A percentile compares a stretch with the other conserved stretches of the same genome.
Evolutionary conservation across 2,797 vertebrate genomes (phyloP).

Genomic region (Enteromius fasciolatus): DNA sequence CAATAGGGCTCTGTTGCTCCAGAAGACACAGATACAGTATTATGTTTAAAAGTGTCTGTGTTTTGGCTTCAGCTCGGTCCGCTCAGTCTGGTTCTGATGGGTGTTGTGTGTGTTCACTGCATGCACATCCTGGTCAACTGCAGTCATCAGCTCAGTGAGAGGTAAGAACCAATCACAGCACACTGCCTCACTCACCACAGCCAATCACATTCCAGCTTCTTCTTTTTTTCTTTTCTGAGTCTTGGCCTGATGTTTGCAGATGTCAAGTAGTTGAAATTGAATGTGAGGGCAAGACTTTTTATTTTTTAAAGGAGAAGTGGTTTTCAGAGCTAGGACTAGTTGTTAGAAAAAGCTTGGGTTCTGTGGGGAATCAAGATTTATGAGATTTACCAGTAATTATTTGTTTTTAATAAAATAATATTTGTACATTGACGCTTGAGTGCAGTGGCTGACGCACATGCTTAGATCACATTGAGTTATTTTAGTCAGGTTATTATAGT

Average conservation of each 20-base stretch:
- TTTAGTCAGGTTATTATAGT: no score
- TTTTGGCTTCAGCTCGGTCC: slow-evolving; percentile 80
- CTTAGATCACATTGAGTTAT: not conserved
- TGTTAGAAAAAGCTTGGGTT: not conserved
- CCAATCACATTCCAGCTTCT: slow-evolving; percentile 6
- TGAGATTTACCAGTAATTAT: not conserved
- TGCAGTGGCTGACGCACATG: not conserved
- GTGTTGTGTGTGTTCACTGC: slow-evolving; percentile 86
- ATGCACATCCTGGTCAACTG: slow-evolving; percentile 90
- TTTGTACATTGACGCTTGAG: not conserved
- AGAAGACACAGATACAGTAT: not conserved
- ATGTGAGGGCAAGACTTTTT: not conserved
- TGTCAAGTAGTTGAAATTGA: not conserved
- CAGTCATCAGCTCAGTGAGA: slow-evolving; percentile 85
- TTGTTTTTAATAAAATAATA: not conserved
- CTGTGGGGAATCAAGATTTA: not conserved
- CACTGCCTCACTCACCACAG: not conserved
- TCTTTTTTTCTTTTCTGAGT: not conserved
- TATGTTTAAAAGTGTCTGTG: slow-evolving; percentile 4
- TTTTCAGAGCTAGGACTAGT: not conserved
- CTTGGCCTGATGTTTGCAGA: not conserved
- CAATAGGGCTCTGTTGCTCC: not conserved
- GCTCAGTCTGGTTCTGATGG: slow-evolving; percentile 86
- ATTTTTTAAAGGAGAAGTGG: not conserved
- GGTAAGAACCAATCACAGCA: slow-evolving; percentile 70